Conservation (phyloP, 1,140 invertebrate genomes). For the Mylabris phalerata region DNA sequence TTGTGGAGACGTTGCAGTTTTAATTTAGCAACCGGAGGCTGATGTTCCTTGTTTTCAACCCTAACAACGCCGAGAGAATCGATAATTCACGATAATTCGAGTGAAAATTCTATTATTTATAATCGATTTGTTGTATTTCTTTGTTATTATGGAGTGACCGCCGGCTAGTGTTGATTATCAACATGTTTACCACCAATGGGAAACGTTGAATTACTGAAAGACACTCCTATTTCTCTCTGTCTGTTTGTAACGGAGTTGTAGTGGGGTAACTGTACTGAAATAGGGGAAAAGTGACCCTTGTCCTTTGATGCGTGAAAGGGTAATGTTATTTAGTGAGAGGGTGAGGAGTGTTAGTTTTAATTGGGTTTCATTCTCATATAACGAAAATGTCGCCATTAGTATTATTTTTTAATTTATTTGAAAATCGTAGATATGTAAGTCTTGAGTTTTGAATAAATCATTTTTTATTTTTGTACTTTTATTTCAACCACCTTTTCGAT, state of each 20-base stretch:
- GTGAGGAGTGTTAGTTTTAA: slow-evolving; percentile 11
- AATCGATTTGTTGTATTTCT: too few species aligned
- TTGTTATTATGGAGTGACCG: slow-evolving; percentile 8
- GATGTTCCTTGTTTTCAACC: neutral
- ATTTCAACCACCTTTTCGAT: neutral
- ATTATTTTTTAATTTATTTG: too few species aligned
- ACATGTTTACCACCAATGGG: slow-evolving; percentile 19
- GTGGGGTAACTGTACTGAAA: slow-evolving; percentile 11
- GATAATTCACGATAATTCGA: too few species aligned
- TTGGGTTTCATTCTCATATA: slow-evolving; percentile 4
- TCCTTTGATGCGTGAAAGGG: slow-evolving; percentile 14
- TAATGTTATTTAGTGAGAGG: slow-evolving; percentile 15
- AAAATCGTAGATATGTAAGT: neutral
- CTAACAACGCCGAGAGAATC: too few species aligned
- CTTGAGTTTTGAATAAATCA: neutral
- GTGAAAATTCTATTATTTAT: too few species aligned
- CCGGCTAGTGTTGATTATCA: slow-evolving; percentile 19
- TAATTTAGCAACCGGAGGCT: slow-evolving; percentile 27
- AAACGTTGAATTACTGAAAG: slow-evolving; percentile 7
- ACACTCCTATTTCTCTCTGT: slow-evolving; percentile 12
- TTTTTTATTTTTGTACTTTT: neutral
- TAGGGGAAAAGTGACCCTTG: slow-evolving; percentile 21
- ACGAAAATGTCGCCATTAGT: too few species aligned
- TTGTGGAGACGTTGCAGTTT: slow-evolving; percentile 29
- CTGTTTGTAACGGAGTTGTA: neutral